These are phyloP conservation scores for Notiomystis cincta DNA, from an alignment of 2,113 vertebrate genomes.

Conservation along the genomic window DNA sequence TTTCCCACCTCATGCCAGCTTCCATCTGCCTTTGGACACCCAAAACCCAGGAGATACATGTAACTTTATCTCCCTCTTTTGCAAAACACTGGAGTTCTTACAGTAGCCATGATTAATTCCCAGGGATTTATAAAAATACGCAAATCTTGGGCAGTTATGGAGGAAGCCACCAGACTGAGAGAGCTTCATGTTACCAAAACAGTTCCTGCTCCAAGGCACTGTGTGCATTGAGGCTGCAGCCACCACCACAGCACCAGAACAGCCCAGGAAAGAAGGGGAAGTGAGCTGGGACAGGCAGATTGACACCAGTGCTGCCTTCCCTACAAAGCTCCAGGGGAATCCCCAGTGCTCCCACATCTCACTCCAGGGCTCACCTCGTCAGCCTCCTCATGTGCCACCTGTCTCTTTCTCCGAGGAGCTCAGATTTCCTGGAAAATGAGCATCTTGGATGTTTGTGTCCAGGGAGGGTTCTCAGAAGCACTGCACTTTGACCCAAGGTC, in stretches of 20 bases:
- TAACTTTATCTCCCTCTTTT: not conserved
- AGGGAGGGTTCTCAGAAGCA: not conserved
- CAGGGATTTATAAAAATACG: not conserved
- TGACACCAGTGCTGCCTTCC: not conserved
- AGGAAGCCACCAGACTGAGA: not conserved
- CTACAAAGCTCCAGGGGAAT: not conserved
- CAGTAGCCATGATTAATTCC: not conserved
- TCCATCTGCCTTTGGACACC: not conserved
- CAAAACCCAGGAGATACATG: not conserved
- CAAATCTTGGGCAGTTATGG: not conserved
- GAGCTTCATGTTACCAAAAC: not conserved
- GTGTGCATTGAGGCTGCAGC: not conserved
- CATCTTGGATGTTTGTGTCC: not conserved
- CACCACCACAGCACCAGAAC: not conserved
- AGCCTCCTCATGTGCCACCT: not conserved
- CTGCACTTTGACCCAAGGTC: not conserved
- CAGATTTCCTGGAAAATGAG: not conserved
- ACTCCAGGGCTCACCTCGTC: not conserved
- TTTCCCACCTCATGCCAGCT: not conserved
- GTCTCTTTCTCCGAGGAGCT: not conserved
- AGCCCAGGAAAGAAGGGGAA: not conserved
- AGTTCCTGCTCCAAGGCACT: not conserved
- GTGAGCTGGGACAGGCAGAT: not conserved
- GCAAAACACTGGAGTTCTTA: not conserved
- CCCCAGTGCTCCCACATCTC: not conserved